These are phyloP conservation scores for Pica pica DNA, from an alignment of 2,113 vertebrate genomes.

Conservation along the genomic window DNA sequence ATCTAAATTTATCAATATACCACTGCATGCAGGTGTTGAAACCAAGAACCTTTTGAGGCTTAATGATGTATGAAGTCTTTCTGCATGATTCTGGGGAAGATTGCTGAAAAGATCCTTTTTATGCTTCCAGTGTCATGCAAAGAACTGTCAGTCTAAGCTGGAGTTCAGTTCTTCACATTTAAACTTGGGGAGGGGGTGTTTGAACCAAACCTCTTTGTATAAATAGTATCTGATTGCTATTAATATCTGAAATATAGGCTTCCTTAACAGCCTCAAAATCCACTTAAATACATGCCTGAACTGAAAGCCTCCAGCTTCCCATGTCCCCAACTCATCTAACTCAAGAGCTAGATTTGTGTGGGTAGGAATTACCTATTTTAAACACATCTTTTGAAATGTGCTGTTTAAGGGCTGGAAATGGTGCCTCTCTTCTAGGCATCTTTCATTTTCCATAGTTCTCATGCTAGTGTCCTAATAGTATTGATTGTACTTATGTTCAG, in stretches of 20 bases:
- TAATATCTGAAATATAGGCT: background rate
- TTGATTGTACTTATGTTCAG: background rate
- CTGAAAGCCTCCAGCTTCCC: background rate
- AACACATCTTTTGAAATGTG: background rate
- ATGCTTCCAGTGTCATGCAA: background rate
- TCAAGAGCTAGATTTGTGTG: background rate
- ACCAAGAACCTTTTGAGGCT: background rate
- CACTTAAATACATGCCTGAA: background rate
- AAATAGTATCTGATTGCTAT: background rate
- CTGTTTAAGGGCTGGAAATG: background rate
- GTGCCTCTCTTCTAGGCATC: background rate
- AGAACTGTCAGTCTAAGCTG: background rate
- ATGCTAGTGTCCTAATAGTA: background rate
- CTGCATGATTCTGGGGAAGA: background rate
- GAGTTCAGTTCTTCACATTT: background rate
- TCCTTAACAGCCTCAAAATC: background rate
- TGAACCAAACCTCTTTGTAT: background rate
- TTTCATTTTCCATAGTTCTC: background rate
- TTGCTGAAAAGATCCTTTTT: background rate
- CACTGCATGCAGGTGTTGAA: background rate
- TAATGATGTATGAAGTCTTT: background rate
- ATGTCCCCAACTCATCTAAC: background rate
- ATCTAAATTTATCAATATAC: background rate
- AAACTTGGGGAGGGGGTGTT: background rate
- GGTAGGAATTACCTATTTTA: background rate